Evolutionary conservation across 2,113 vertebrate species (phyloP).

Genomic region (Tretioscincus oriximinensis): DNA sequence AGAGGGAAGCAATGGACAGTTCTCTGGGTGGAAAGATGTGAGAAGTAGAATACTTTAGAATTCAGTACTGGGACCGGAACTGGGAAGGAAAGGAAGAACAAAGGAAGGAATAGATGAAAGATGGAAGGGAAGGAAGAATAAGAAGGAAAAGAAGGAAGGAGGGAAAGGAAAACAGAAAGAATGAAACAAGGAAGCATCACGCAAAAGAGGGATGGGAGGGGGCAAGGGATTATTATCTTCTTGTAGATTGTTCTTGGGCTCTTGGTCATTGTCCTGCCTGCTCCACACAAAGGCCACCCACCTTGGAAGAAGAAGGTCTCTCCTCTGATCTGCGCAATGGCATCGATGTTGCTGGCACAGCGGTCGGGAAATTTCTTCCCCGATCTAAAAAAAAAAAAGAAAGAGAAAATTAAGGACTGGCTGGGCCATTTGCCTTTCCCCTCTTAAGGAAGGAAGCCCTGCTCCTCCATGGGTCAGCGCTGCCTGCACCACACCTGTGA

Average conservation of each 20-base stretch:
- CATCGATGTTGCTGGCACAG: constrained; percentile 74
- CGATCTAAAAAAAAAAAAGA: constrained; percentile 6
- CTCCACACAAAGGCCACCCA: constrained; percentile 17
- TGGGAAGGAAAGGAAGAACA: too few species aligned
- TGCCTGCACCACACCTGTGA: background rate
- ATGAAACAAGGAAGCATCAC: too few species aligned
- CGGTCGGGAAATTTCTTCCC: constrained; percentile 57
- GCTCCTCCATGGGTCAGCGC: background rate
- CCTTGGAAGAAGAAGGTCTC: constrained; percentile 81
- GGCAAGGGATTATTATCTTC: background rate
- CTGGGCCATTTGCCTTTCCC: background rate
- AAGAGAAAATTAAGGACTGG: background rate
- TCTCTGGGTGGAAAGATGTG: too few species aligned
- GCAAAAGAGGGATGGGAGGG: too few species aligned
- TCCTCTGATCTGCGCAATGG: constrained; percentile 73
- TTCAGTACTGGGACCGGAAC: too few species aligned
- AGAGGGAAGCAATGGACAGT: too few species aligned
- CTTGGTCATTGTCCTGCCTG: background rate
- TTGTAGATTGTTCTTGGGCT: too few species aligned
- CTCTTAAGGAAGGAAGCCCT: background rate
- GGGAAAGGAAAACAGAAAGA: too few species aligned
- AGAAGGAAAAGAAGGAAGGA: too few species aligned
- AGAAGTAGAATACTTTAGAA: too few species aligned
- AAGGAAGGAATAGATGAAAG: too few species aligned
- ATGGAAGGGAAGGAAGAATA: too few species aligned